A percentile compares a stretch with the other conserved stretches of the same genome.
phyloP scores from a whole-genome alignment of 1,140 invertebrate genomes.

The Leptoteleia sp. region DNA sequence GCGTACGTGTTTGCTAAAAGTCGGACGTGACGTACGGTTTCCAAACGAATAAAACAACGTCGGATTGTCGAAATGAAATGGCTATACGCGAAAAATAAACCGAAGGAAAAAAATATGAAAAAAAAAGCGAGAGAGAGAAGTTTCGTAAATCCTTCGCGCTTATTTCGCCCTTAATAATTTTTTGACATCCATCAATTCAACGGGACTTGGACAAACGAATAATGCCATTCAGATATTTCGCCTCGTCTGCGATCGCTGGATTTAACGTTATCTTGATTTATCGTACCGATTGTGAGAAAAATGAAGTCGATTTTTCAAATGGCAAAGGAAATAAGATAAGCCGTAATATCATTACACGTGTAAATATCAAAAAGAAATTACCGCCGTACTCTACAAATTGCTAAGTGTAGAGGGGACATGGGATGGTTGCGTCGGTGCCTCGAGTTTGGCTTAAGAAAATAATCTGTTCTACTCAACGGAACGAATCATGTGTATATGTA shows the following conservation, averaged over 20 bases:
- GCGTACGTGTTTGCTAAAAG: conserved; percentile 68
- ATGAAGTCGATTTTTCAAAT: conserved; percentile 2
- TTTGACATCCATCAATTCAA: too few species aligned
- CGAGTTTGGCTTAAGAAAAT: conserved; percentile 32
- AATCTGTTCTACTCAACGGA: conserved; percentile 26
- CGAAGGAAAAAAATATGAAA: too few species aligned
- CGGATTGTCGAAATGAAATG: conserved; percentile 46
- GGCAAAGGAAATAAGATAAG: neutral
- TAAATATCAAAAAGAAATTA: conserved; percentile 57
- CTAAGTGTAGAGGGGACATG: too few species aligned
- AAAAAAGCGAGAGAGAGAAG: too few species aligned
- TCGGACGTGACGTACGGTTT: conserved; percentile 53
- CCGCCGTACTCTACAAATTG: neutral
- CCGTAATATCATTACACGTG: conserved; percentile 21
- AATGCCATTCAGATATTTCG: too few species aligned
- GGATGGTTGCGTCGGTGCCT: conserved; percentile 1
- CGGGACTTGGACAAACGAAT: too few species aligned
- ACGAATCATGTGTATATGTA: conserved; percentile 25
- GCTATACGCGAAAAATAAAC: conserved; percentile 39
- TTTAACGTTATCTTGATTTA: too few species aligned
- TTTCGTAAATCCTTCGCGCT: conserved; percentile 12
- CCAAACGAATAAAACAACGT: conserved; percentile 50
- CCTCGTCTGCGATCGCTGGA: too few species aligned
- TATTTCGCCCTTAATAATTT: too few species aligned
- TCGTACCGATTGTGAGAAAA: too few species aligned